phyloP scores from a whole-genome alignment of 2,113 vertebrate species.

The Isurus oxyrinchus region DNA sequence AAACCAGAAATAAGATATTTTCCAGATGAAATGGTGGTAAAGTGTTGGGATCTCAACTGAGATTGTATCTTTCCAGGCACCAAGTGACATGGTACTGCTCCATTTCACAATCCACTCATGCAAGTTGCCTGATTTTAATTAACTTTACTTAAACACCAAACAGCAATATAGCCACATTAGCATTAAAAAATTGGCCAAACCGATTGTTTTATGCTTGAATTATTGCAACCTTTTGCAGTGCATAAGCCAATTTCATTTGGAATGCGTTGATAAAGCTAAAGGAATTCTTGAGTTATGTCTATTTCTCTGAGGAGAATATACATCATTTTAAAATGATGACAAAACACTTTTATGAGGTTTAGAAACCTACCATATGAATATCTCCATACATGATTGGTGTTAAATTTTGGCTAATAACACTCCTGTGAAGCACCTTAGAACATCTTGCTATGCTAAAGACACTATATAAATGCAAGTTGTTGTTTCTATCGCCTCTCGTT shows the following conservation, averaged over 20 bases:
- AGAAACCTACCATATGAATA: not conserved
- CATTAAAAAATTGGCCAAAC: not conserved
- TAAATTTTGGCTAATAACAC: no score
- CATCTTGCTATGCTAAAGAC: no score
- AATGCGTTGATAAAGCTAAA: not conserved
- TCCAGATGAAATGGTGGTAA: not conserved
- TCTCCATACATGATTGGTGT: no score
- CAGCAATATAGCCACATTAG: not conserved
- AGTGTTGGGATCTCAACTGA: not conserved
- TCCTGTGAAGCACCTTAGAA: no score
- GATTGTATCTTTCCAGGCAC: not conserved
- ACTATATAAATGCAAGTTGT: no score
- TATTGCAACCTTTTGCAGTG: no score
- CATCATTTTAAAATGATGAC: not conserved
- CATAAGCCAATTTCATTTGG: no score
- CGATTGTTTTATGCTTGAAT: not conserved
- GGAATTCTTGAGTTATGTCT: not conserved
- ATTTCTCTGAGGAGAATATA: not conserved
- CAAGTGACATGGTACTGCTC: not conserved
- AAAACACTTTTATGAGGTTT: not conserved
- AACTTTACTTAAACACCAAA: not conserved
- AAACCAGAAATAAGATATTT: not conserved
- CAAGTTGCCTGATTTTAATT: not conserved
- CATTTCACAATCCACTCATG: not conserved
- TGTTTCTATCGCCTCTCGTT: no score